Percentiles rank a stretch among this genome's conserved stretches.
These are phyloP conservation scores for Alcedo atthis DNA, from an alignment of 2,797 vertebrate genomes.

Conservation along the genomic window DNA sequence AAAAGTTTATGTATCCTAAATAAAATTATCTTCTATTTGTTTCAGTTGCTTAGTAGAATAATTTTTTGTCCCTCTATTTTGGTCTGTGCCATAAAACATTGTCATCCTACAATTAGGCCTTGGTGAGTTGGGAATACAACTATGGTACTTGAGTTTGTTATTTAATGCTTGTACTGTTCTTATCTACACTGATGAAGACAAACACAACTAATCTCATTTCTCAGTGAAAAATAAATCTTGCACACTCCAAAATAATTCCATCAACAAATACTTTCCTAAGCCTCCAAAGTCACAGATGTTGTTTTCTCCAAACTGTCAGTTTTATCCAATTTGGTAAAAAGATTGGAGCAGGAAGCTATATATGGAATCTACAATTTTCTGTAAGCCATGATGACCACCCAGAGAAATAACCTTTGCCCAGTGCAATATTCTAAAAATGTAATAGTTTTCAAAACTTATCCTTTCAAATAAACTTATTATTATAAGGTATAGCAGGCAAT, in stretches of 20 bases:
- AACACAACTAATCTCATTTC: conserved; percentile 40
- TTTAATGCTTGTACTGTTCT: not conserved
- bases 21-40: not conserved
- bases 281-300: conserved; percentile 20
- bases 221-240: not conserved
- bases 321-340: conserved; percentile 31
- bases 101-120: not conserved
- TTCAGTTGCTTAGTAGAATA: not conserved
- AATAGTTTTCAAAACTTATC: not conserved
- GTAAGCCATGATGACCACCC: not conserved
- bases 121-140: not conserved
- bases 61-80: not conserved
- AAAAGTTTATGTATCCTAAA: not conserved
- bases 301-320: conserved; percentile 22
- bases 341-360: not conserved
- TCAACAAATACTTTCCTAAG: not conserved
- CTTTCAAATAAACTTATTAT: not conserved
- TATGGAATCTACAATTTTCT: not conserved
- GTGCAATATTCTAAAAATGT: not conserved
- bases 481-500: not conserved
- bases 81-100: not conserved
- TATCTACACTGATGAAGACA: conserved; percentile 4
- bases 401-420: not conserved
- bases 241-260: not conserved
- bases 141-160: not conserved